Percentiles rank a stretch among this genome's conserved stretches.
These are phyloP conservation scores for Syngnathus rostellatus DNA, from an alignment of 2,797 vertebrate species.

Conservation along the genomic window DNA sequence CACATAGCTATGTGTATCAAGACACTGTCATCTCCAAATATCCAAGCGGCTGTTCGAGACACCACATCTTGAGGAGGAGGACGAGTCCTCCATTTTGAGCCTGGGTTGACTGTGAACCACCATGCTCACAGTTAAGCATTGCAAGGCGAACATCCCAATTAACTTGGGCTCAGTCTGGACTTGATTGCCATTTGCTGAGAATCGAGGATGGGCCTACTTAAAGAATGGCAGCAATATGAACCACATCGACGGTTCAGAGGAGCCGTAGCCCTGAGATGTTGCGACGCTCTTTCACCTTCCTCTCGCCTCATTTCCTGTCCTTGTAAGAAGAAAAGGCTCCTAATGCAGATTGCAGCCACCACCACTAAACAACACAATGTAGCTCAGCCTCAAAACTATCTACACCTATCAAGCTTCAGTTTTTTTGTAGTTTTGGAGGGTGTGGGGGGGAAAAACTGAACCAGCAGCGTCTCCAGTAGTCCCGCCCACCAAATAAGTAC, in stretches of 20 bases:
- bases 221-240: background rate
- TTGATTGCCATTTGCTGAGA: background rate
- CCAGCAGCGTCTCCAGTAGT: constrained; percentile 64
- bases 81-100: background rate
- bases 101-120: background rate
- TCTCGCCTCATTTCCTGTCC: constrained; percentile 4
- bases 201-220: background rate
- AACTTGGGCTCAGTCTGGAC: background rate
- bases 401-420: background rate
- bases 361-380: constrained; percentile 41
- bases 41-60: background rate
- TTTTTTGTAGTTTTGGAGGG: constrained; percentile 24
- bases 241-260: background rate
- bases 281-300: too few species aligned
- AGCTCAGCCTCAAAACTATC: constrained; percentile 13
- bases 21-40: background rate
- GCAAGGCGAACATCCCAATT: too few species aligned
- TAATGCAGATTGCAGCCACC: constrained; percentile 59
- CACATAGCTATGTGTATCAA: background rate
- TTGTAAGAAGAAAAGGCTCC: constrained; percentile 39
- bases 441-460: constrained; percentile 60
- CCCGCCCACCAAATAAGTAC: constrained; percentile 44
- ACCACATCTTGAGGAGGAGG: background rate
- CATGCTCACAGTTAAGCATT: too few species aligned
- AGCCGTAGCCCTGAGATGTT: background rate